A percentile compares a stretch with the other conserved stretches of the same genome.
These are phyloP conservation scores for Stomatorhinus ivindoensis DNA, from an alignment of 2,113 vertebrate species.

Conservation along the genomic window DNA sequence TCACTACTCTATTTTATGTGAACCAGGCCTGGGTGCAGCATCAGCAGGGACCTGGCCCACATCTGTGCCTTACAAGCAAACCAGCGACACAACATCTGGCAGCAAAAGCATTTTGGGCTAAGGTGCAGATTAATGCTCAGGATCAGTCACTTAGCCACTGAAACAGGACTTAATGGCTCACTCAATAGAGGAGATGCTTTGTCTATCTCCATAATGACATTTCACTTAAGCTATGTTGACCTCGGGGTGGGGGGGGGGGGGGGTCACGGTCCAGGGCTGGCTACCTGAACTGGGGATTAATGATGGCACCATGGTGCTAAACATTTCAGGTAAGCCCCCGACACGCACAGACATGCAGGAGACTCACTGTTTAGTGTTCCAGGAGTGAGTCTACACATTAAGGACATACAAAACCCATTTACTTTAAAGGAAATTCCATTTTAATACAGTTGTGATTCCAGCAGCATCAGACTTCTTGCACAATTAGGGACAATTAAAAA, in stretches of 20 bases:
- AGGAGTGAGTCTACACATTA: not conserved
- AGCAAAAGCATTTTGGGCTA: not conserved
- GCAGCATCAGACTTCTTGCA: not conserved
- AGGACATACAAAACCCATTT: not conserved
- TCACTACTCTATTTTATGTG: not conserved
- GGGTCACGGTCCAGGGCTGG: not conserved
- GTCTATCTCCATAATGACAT: not conserved
- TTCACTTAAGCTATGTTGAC: not conserved
- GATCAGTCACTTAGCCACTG: not conserved
- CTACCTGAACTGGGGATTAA: not conserved
- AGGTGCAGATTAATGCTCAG: not conserved
- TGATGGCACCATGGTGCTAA: not conserved
- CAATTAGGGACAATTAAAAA: not conserved
- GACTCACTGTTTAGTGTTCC: not conserved
- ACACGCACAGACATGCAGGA: not conserved
- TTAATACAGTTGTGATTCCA: not conserved
- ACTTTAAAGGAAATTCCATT: not conserved
- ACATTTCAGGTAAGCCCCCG: not conserved
- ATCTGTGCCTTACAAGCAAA: not conserved
- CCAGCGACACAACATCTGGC: not conserved
- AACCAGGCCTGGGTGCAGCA: not conserved
- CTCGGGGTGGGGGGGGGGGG: no score
- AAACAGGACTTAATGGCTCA: not conserved
- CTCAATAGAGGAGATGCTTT: not conserved
- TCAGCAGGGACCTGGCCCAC: not conserved